Evolutionary conservation across 2,888 invertebrate species (phyloP).

Genomic region (Mactromeris polynyma): DNA sequence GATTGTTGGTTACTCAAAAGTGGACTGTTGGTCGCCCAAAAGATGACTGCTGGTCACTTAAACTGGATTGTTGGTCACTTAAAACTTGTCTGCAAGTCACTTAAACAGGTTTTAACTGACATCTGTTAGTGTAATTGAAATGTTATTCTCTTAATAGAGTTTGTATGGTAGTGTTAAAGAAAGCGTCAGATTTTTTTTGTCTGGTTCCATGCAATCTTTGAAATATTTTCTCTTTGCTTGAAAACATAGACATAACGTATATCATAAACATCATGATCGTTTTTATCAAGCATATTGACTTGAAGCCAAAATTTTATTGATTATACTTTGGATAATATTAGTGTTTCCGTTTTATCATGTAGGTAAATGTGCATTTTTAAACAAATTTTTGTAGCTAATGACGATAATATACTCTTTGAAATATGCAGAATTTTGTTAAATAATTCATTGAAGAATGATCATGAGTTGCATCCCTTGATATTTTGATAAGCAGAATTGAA

Average conservation of each 20-base stretch:
- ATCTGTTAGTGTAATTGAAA: no score
- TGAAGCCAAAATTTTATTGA: constrained; percentile 7
- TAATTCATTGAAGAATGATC: not conserved
- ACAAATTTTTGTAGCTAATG: not conserved
- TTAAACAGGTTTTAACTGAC: no score
- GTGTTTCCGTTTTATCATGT: not conserved
- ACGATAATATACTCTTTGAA: not conserved
- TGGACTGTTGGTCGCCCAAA: no score
- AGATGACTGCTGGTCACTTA: no score
- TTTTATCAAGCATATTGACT: not conserved
- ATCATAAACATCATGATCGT: not conserved
- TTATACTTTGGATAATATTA: not conserved
- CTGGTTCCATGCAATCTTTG: not conserved
- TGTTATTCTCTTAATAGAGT: not conserved
- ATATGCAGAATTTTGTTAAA: not conserved
- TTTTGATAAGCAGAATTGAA: no score
- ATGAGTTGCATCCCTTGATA: not conserved
- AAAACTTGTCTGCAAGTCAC: no score
- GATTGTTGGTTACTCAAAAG: no score
- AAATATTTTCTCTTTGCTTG: not conserved
- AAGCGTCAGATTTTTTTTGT: not conserved
- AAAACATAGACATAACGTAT: constrained; percentile 8
- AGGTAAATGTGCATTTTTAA: not conserved
- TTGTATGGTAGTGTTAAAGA: not conserved
- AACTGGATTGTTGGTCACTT: no score